phyloP scores from a whole-genome alignment of 2,113 vertebrate genomes.

The western clawed frog (Xenopus tropicalis) region UCB_Xtro_10.0 CM004445.2:34419001-34419500 shows the following conservation, averaged over 20 bases:
- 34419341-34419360: slow-evolving; percentile 58
- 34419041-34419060: slow-evolving; percentile 52
- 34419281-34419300: slow-evolving; percentile 62
- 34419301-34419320: slow-evolving; percentile 74
- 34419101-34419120: slow-evolving; percentile 73
- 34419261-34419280: slow-evolving; percentile 74
- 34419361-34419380: slow-evolving; percentile 53
- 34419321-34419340: slow-evolving; percentile 79
- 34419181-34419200: slow-evolving; percentile 89
- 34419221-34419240: slow-evolving; percentile 77
- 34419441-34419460: slow-evolving; percentile 7
- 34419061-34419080: slow-evolving; percentile 53
- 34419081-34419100: slow-evolving; percentile 65
- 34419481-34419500: too few relatives aligned
- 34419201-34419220: slow-evolving; percentile 69
- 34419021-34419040: slow-evolving; percentile 45
- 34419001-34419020: slow-evolving; percentile 46
- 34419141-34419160: slow-evolving; percentile 75
- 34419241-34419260: slow-evolving; percentile 75
- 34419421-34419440: slow-evolving; percentile 19
- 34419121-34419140: slow-evolving; percentile 79
- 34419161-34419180: slow-evolving; percentile 72
- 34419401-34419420: slow-evolving; percentile 48
- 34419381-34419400: slow-evolving; percentile 52
- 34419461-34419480: too few relatives aligned